Conservation (phyloP, 2,113 vertebrate species). For the Oriolus oriolus region DNA sequence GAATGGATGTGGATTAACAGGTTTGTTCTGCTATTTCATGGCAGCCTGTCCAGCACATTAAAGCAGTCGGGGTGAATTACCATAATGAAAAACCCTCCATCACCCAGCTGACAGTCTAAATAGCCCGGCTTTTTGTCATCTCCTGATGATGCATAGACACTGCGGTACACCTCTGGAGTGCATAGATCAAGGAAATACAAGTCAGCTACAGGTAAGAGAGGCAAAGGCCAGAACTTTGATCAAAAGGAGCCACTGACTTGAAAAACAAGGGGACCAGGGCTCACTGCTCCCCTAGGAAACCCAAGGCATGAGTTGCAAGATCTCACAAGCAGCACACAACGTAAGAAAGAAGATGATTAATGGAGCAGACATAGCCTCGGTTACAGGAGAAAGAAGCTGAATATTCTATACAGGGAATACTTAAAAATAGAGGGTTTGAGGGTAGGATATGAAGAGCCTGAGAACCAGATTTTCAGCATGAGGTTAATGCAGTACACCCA, state of each 20-base stretch:
- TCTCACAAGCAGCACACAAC: accelerated
- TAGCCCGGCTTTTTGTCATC: background rate
- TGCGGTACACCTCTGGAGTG: background rate
- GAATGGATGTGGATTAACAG: background rate
- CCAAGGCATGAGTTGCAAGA: background rate
- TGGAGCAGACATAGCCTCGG: background rate
- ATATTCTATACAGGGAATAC: background rate
- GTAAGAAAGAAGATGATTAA: background rate
- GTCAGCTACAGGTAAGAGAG: background rate
- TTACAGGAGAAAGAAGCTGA: background rate
- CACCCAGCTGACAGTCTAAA: slow-evolving; percentile 64
- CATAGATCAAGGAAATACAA: background rate
- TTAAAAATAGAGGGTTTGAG: background rate
- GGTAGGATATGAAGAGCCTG: accelerated
- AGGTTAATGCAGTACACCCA: background rate
- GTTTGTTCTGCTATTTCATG: background rate
- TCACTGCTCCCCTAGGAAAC: background rate
- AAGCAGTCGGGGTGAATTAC: slow-evolving; percentile 22
- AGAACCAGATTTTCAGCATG: background rate
- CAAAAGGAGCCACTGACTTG: background rate
- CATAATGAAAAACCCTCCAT: slow-evolving; percentile 47
- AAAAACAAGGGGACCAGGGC: background rate
- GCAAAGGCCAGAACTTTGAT: background rate
- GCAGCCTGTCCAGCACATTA: slow-evolving; percentile 4
- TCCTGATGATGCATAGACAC: background rate